Base-by-base conservation (phyloP, 2,888 invertebrate genomes). In the Lasiommata megera region DNA sequence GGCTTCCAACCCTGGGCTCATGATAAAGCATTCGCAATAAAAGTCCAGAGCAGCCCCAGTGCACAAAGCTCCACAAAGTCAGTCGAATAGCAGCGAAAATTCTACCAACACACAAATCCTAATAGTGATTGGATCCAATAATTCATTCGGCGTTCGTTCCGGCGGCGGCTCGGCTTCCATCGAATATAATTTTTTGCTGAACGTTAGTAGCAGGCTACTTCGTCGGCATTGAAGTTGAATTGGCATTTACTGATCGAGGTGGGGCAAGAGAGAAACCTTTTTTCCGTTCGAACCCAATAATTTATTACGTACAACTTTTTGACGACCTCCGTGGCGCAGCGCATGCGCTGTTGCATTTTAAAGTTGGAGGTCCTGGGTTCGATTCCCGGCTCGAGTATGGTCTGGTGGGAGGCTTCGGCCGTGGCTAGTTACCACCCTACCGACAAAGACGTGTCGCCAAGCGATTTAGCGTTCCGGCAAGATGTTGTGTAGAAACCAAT, bases 71-170 rank as follows among this genome's bases (percentile, higher is more conserved):
- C n/a, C 28, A 28, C 8, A 14, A 23, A 48, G 12, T 43, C 56
- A 28, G 11, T 40, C n/a, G 34, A 56, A 56, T 44, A 14, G 28
- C 17, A 14, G 36, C 43, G 37, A 8, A 31, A 50, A 54, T 54
- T 55, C 31, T 54, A 50, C 53, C 12, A 54, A 46, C 44, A 12
- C n/a, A 54, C 48, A 57, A 60, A 55, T 58, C 61, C 46, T 43
- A 52, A 55, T 58, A 54, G 51, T 36, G 54, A 61, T 61, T 58
- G 61, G 58, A 55, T 54, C 46, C 58, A 58, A 61, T 61, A 61
- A 61, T 55, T 61, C 61, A 58, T 34, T 52, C 41, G 51, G 31
- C 61, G 51, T 58, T 61, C 37, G 54, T 61, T 54, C 57, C 28
- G 28, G 56, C 46, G 34, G 23, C 50, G 53, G 58, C 53, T 54